These are phyloP conservation scores for Reinhardtius hippoglossoides DNA, from an alignment of 2,113 vertebrate species.

Conservation along the genomic window DNA sequence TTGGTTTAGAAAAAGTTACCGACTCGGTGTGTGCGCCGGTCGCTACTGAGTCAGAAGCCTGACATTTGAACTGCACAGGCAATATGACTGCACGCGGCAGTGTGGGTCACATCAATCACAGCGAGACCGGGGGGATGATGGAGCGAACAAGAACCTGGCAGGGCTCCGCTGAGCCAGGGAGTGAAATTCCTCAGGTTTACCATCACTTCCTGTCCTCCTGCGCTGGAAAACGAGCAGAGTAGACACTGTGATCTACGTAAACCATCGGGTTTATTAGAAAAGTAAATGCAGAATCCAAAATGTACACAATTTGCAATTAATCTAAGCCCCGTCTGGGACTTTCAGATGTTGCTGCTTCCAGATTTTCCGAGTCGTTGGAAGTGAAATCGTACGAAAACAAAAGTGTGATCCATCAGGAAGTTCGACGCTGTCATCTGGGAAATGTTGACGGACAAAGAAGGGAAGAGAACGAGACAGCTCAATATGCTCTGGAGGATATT, in stretches of 20 bases:
- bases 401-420: constrained; percentile 59
- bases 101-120: constrained; percentile 48
- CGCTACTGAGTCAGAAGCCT: constrained; percentile 55
- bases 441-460: constrained; percentile 51
- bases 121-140: not conserved
- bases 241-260: not conserved
- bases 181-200: constrained; percentile 45
- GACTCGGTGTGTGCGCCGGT: constrained; percentile 37
- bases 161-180: constrained; percentile 38
- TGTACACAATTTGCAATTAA: not conserved
- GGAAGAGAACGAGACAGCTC: constrained; percentile 57
- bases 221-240: not conserved
- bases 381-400: constrained; percentile 36
- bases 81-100: not conserved
- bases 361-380: constrained; percentile 9
- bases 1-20: constrained; percentile 24
- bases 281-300: not conserved
- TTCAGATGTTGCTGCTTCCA: not conserved
- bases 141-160: constrained; percentile 48
- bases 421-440: constrained; percentile 51
- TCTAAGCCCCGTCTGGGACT: not conserved
- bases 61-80: constrained; percentile 47
- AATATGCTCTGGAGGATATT: constrained; percentile 75
- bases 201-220: constrained; percentile 29
- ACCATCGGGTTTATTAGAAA: constrained; percentile 2